A percentile compares a stretch with the other conserved stretches of the same genome.
Conservation (phyloP, 2,797 vertebrate genomes). For the Rhyacichthys aspro region DNA sequence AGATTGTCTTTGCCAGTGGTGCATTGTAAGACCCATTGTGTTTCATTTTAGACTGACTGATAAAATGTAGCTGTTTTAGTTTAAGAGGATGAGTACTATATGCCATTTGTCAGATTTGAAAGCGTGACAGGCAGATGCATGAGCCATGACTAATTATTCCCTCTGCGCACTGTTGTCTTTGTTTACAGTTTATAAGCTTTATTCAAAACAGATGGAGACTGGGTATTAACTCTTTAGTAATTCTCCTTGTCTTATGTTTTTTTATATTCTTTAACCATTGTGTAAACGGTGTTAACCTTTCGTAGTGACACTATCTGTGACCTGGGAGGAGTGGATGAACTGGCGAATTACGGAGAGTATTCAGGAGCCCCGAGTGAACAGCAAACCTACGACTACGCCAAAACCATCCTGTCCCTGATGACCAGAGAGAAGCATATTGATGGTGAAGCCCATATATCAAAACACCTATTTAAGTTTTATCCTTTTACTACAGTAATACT, state of each 20-base stretch:
- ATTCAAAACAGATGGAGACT: constrained; percentile 11
- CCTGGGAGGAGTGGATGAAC: constrained; percentile 92
- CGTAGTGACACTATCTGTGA: constrained; percentile 96
- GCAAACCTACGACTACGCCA: constrained; percentile 98
- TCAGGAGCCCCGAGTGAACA: constrained; percentile 97
- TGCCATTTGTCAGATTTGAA: constrained; percentile 46
- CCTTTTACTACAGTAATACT: background rate
- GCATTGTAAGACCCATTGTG: too few relatives aligned
- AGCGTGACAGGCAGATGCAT: constrained; percentile 34
- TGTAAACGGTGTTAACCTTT: constrained; percentile 18
- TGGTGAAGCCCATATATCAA: constrained; percentile 69
- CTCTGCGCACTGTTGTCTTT: constrained; percentile 35
- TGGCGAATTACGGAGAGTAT: constrained; percentile 97
- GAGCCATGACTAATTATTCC: constrained; percentile 69
- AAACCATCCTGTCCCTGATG: constrained; percentile 98
- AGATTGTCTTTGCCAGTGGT: too few relatives aligned
- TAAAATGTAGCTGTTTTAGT: background rate
- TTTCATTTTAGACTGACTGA: too few relatives aligned
- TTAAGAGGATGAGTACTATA: constrained; percentile 28
- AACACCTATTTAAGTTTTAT: background rate
- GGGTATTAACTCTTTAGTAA: background rate
- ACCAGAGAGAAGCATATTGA: constrained; percentile 92
- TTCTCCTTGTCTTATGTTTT: background rate
- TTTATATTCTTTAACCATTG: background rate
- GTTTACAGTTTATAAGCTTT: constrained; percentile 21